Conservation (phyloP, 1,140 invertebrate species). For the Eueides isabella region DNA sequence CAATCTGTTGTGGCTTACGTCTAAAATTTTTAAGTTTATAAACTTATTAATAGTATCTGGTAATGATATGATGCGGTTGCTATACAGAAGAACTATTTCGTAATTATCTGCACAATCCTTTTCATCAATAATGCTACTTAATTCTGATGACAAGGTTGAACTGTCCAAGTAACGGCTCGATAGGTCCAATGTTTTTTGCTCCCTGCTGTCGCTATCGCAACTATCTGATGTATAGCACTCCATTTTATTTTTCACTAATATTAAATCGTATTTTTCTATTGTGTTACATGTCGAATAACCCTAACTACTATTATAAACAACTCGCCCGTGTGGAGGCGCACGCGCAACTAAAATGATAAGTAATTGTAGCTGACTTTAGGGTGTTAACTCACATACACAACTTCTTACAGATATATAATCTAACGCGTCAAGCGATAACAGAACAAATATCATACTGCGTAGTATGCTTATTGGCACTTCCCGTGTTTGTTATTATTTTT, state of each 20-base stretch:
- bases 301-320: conserved; percentile 16
- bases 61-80: conserved; percentile 85
- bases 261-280: conserved; percentile 17
- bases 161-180: conserved; percentile 86
- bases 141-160: conserved; percentile 82
- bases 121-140: conserved; percentile 82
- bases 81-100: conserved; percentile 88
- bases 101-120: conserved; percentile 83
- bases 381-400: conserved; percentile 19
- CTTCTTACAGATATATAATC: neutral
- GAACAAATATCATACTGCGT: conserved; percentile 23
- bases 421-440: conserved; percentile 24
- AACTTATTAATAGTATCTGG: conserved; percentile 84
- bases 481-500: neutral
- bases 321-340: conserved; percentile 41
- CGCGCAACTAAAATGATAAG: conserved; percentile 62
- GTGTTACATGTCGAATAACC: conserved; percentile 40
- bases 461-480: conserved; percentile 6
- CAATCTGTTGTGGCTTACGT: conserved; percentile 94
- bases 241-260: conserved; percentile 73
- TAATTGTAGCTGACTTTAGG: conserved; percentile 26
- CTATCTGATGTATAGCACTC: conserved; percentile 91
- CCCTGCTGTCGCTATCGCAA: conserved; percentile 87
- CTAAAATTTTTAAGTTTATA: conserved; percentile 87
- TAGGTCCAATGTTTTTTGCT: conserved; percentile 87